Base-by-base conservation (phyloP, 2,888 invertebrate genomes). In the Thalpophila matura region DNA sequence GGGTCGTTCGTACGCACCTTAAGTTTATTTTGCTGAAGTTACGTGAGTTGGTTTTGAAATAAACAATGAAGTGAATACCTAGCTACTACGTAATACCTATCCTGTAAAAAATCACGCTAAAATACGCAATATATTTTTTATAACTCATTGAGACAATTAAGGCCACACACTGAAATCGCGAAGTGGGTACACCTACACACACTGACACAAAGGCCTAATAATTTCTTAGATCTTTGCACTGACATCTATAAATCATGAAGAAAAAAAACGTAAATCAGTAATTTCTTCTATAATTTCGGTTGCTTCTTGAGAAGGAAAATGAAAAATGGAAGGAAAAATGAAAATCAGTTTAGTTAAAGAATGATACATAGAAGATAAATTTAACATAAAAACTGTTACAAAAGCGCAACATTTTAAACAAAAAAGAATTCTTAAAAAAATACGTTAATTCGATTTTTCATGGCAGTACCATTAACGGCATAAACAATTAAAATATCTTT, bases 401-500 rank as follows among this genome's bases (percentile, higher is more conserved):
- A n/a, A n/a, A n/a, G n/a, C n/a, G 3, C n/a, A 20, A 31, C 10
- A 33, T 14, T 1, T 4, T 4, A 10, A n/a, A 26, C 0, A 27
- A 18, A 43, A 59, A 53, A 0, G 2, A 4, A 22, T n/a, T n/a
- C 1, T 22, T 26, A 14, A n/a, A 1, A 6, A 18, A 4, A 20
- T 4, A 20, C 1, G 1, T 22, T 3, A n/a, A 12, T 1, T 0
- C 16, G 7, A 24, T 27, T 24, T 38, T n/a, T 14, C 20, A 7
- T 22, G 31, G 7, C 4, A 33, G 33, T 37, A 0, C 1, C n/a
- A 64, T 24, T 12, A 53, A 24, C 22, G 1, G n/a, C 12, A 35
- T 20, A 40, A 22, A 60, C 24, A 26, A 47, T 40, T 2, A n/a
- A 45, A 24, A 14, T n/a, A 33, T 53, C 4, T 46, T 31, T 6